Evolutionary conservation across 1,140 invertebrate genomes (phyloP).

Genomic region (Ceratosolen fusciceps): DNA sequence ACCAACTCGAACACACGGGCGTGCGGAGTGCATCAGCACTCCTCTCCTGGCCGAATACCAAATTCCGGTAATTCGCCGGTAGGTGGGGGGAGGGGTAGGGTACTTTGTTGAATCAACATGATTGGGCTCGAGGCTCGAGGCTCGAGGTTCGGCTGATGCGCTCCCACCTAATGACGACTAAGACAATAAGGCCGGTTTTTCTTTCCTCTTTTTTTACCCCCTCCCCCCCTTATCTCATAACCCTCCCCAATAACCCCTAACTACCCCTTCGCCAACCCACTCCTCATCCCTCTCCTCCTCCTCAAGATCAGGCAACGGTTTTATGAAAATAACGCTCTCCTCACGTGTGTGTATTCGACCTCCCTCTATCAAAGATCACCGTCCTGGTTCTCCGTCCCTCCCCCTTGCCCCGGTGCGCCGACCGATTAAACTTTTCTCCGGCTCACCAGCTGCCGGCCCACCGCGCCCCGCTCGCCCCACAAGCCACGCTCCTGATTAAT

Average conservation of each 20-base stretch:
- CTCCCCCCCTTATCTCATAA: background rate
- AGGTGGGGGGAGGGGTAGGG: too few relatives aligned
- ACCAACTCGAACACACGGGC: too few relatives aligned
- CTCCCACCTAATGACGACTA: background rate
- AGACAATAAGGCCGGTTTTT: conserved; percentile 37
- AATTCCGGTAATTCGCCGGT: conserved; percentile 72
- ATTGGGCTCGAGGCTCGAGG: conserved; percentile 68
- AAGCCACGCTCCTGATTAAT: too few relatives aligned
- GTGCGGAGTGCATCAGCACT: conserved; percentile 14
- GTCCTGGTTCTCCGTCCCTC: background rate
- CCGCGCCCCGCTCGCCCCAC: too few relatives aligned
- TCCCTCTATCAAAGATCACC: too few relatives aligned
- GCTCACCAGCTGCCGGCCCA: too few relatives aligned
- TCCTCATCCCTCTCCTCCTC: background rate
- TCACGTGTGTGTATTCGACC: background rate
- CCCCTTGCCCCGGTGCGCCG: background rate
- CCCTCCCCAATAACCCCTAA: too few relatives aligned
- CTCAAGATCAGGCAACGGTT: background rate
- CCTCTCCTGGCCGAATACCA: conserved; percentile 70
- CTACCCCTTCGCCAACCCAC: background rate
- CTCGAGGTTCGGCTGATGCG: conserved; percentile 54
- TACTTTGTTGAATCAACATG: conserved; percentile 74
- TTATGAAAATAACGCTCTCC: background rate
- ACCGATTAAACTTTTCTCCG: too few relatives aligned
- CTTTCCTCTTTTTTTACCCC: background rate